A percentile compares a stretch with the other conserved stretches of the same genome.
These are phyloP conservation scores for Hydriomena furcata DNA, from an alignment of 2,888 invertebrate genomes.

Conservation along the genomic window DNA sequence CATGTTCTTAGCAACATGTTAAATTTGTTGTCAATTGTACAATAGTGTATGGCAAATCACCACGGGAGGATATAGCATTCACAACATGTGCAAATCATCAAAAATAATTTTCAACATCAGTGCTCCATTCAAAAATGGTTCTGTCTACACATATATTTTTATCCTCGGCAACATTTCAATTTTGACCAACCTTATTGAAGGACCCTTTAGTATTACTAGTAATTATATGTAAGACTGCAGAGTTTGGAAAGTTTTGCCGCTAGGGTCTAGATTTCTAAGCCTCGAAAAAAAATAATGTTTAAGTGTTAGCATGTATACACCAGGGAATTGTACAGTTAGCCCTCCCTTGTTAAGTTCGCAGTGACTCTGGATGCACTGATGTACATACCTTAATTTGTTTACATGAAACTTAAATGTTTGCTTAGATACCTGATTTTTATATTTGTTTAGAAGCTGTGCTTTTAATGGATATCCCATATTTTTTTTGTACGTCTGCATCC, in stretches of 20 bases:
- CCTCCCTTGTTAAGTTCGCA: slow-evolving; percentile 83
- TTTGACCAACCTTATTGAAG: no score
- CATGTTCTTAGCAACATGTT: no score
- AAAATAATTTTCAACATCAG: no score
- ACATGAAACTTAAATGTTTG: slow-evolving; percentile 73
- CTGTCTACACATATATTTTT: no score
- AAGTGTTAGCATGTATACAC: slow-evolving; percentile 83
- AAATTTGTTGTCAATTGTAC: no score
- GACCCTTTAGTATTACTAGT: slow-evolving; percentile 62
- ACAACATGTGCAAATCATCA: no score
- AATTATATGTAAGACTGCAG: slow-evolving; percentile 64
- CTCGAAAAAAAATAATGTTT: slow-evolving; percentile 79
- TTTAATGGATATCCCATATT: slow-evolving; percentile 61
- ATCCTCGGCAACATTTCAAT: no score
- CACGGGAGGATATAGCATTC: no score
- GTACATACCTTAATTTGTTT: slow-evolving; percentile 65
- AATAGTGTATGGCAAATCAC: no score
- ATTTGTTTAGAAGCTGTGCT: slow-evolving; percentile 69
- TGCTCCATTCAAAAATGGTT: no score
- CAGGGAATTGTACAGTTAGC: slow-evolving; percentile 83
- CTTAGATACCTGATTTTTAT: slow-evolving; percentile 52
- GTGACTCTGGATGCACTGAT: slow-evolving; percentile 79
- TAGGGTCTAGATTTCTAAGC: slow-evolving; percentile 78
- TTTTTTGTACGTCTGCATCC: slow-evolving; percentile 56
- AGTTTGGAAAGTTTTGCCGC: slow-evolving; percentile 80